Evolutionary conservation across 2,113 vertebrate species (phyloP).

Genomic region (Sphaerodactylus townsendi): DNA sequence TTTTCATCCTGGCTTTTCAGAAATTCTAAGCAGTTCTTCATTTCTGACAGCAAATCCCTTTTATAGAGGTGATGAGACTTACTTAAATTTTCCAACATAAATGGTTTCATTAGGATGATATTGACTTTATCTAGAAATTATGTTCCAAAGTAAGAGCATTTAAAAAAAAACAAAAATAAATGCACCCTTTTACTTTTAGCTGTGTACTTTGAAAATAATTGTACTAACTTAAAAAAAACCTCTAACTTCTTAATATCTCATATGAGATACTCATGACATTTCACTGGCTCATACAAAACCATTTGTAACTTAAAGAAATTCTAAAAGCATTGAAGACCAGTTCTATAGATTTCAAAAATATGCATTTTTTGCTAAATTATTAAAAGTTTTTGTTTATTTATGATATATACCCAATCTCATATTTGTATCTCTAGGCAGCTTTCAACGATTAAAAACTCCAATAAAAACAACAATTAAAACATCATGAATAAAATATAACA

Average conservation of each 20-base stretch:
- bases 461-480: too few relatives aligned
- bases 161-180: not conserved
- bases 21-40: not conserved
- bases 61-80: not conserved
- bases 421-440: too few relatives aligned
- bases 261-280: slow-evolving; percentile 3
- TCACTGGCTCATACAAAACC: slow-evolving; percentile 2
- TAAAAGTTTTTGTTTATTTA: slow-evolving; percentile 15
- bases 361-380: slow-evolving; percentile 1
- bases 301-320: slow-evolving; percentile 21
- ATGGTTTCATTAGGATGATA: not conserved
- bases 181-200: slow-evolving; percentile 3
- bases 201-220: slow-evolving; percentile 23
- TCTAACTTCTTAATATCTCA: not conserved
- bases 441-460: too few relatives aligned
- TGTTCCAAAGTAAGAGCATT: not conserved
- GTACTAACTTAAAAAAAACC: not conserved
- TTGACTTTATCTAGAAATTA: not conserved
- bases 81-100: not conserved
- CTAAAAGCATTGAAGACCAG: not conserved
- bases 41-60: not conserved
- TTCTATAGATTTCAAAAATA: not conserved
- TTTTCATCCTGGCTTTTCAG: not conserved
- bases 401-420: too few relatives aligned
- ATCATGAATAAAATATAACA: too few relatives aligned